Evolutionary conservation across 2,797 vertebrate genomes (phyloP).

Genomic region (Erpetoichthys calabaricus): DNA sequence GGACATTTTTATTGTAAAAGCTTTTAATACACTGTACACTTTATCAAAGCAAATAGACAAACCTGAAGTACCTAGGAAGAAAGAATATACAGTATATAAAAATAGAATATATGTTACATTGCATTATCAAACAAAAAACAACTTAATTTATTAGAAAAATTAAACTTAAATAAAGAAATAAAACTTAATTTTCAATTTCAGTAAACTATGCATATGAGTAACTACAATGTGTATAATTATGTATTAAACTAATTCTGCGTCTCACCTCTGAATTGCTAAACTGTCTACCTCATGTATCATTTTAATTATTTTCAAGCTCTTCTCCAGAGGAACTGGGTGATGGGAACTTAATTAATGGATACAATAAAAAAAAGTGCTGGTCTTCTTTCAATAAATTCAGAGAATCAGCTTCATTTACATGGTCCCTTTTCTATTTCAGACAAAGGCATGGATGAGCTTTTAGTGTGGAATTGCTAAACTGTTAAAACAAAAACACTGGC

Average conservation of each 20-base stretch:
- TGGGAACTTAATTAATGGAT: conserved; percentile 59
- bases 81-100: no score
- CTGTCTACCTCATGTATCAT: conserved; percentile 54
- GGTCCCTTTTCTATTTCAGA: conserved; percentile 35
- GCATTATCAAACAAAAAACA: no score
- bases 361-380: conserved; percentile 46
- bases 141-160: no score
- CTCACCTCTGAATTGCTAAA: conserved; percentile 43
- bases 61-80: no score
- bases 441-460: conserved; percentile 29
- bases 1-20: no score
- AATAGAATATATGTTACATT: no score
- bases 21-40: no score
- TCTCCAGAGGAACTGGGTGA: conserved; percentile 44
- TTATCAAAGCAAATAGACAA: no score
- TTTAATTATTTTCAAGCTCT: conserved; percentile 57
- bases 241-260: conserved; percentile 32
- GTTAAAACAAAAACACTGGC: conserved; percentile 33
- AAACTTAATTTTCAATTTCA: conserved; percentile 11
- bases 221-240: conserved; percentile 29
- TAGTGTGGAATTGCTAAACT: conserved; percentile 33
- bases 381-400: conserved; percentile 35
- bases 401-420: conserved; percentile 36
- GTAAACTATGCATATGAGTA: conserved; percentile 26
- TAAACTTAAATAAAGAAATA: conserved; percentile 2